Evolutionary conservation across 2,113 vertebrate genomes (phyloP).

Genomic region (Uropsilus gracilis): DNA sequence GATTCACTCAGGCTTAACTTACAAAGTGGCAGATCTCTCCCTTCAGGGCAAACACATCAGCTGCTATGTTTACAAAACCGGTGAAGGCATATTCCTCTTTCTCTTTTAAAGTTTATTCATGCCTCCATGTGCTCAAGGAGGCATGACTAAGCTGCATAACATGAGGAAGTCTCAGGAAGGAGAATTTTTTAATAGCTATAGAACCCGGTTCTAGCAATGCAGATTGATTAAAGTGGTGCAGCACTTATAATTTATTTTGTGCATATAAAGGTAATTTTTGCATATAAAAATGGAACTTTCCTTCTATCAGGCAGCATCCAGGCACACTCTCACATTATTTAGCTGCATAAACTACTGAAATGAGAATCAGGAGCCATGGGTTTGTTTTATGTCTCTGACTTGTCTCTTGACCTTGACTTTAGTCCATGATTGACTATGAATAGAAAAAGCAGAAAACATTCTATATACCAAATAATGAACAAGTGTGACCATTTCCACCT

Average conservation of each 20-base stretch:
- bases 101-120: constrained; percentile 71
- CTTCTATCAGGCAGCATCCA: constrained; percentile 70
- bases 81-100: constrained; percentile 58
- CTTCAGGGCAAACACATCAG: constrained; percentile 64
- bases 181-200: constrained; percentile 71
- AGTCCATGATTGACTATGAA: neutral
- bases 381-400: neutral
- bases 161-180: constrained; percentile 47
- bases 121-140: constrained; percentile 67
- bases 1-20: constrained; percentile 71
- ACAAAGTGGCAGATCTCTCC: constrained; percentile 79
- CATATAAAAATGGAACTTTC: constrained; percentile 47
- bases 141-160: constrained; percentile 73
- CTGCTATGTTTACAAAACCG: constrained; percentile 74
- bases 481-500: neutral
- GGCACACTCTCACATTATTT: constrained; percentile 71
- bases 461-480: neutral
- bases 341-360: constrained; percentile 19
- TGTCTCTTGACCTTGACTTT: constrained; percentile 69
- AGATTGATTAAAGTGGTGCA: constrained; percentile 66
- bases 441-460: neutral
- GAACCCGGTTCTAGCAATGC: constrained; percentile 64
- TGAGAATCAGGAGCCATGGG: neutral
- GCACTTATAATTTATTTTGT: constrained; percentile 68
- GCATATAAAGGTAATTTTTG: constrained; percentile 69